A percentile compares a stretch with the other conserved stretches of the same genome.
These are phyloP conservation scores for Leptinotarsa texana DNA, from an alignment of 1,140 invertebrate species.

Conservation along the genomic window DNA sequence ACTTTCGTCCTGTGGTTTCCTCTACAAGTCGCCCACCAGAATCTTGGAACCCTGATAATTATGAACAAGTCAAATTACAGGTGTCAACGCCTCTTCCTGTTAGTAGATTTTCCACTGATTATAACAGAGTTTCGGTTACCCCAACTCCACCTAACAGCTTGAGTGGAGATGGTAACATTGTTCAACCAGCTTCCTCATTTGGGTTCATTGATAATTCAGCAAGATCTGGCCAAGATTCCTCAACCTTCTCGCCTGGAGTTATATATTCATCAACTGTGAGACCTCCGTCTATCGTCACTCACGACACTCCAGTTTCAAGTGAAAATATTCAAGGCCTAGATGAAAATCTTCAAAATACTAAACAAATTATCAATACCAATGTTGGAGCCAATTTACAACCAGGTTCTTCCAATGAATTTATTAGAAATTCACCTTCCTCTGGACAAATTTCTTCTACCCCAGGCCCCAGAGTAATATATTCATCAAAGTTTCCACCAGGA, in stretches of 20 bases:
- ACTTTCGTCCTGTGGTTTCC: not conserved
- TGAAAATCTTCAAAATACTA: not conserved
- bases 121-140: not conserved
- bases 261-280: not conserved
- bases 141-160: not conserved
- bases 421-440: not conserved
- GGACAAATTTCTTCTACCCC: slow-evolving; percentile 1
- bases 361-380: not conserved
- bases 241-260: not conserved
- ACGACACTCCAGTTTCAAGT: not conserved
- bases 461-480: not conserved
- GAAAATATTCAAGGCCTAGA: not conserved
- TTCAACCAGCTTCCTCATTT: slow-evolving; percentile 12
- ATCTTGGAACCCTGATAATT: not conserved
- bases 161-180: too few relatives aligned
- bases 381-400: not conserved
- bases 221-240: not conserved
- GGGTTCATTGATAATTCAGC: slow-evolving; percentile 1
- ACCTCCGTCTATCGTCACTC: not conserved
- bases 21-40: not conserved
- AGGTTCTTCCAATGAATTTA: not conserved
- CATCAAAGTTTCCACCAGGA: not conserved
- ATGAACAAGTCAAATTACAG: not conserved
- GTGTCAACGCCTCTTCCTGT: not conserved
- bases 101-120: not conserved